Evolutionary conservation across 2,888 invertebrate species (phyloP).

Genomic region (Eupithecia abbreviata): DNA sequence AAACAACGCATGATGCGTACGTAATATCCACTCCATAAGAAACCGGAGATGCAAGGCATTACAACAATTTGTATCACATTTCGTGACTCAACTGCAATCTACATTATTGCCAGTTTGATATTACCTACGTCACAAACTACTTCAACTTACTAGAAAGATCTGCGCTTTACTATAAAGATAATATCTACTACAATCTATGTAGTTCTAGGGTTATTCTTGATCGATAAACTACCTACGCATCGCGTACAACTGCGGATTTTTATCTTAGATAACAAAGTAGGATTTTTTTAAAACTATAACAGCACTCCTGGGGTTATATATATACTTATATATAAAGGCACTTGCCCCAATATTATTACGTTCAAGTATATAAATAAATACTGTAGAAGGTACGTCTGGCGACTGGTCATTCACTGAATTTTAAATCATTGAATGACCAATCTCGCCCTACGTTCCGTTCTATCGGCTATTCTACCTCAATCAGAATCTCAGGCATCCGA

Average conservation of each 20-base stretch:
- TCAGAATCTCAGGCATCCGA: constrained; percentile 12
- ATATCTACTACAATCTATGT: not conserved
- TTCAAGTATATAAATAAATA: not conserved
- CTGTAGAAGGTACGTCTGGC: not conserved
- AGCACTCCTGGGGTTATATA: too few relatives aligned
- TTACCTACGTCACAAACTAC: not conserved
- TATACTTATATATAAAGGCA: too few relatives aligned
- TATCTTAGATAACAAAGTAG: too few relatives aligned
- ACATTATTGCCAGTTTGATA: not conserved
- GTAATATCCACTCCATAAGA: not conserved
- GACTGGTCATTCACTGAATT: not conserved
- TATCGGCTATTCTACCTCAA: not conserved
- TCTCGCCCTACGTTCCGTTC: not conserved
- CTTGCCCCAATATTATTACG: not conserved
- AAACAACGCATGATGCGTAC: not conserved
- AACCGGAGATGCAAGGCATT: not conserved
- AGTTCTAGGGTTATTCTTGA: not conserved
- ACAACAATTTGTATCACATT: constrained; percentile 1
- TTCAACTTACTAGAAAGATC: constrained; percentile 3
- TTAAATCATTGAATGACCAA: not conserved
- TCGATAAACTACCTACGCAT: constrained; percentile 3
- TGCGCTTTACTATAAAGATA: not conserved
- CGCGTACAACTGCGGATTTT: not conserved
- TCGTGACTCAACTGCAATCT: constrained; percentile 10
- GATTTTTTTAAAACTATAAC: too few relatives aligned